Conservation (phyloP, 2,113 vertebrate genomes). For the Scopus umbretta region DNA sequence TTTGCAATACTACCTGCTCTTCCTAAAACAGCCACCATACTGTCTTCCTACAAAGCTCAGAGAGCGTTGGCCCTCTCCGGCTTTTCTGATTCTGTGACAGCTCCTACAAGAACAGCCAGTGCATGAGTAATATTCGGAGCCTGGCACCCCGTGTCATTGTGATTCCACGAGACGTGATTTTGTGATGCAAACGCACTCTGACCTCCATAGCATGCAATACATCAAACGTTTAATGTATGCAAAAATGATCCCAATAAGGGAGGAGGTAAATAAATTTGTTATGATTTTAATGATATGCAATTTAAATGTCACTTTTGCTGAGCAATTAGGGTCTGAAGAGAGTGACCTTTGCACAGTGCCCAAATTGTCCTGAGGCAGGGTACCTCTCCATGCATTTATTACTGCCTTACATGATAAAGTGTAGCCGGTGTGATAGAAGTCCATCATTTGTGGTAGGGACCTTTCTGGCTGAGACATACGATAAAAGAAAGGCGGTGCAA, state of each 20-base stretch:
- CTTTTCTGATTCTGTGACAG: neutral
- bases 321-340: constrained; percentile 67
- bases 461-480: neutral
- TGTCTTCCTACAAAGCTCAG: neutral
- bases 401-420: constrained; percentile 30
- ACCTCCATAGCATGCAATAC: constrained; percentile 54
- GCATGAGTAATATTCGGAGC: neutral
- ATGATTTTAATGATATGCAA: constrained; percentile 70
- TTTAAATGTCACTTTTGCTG: constrained; percentile 71
- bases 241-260: constrained; percentile 46
- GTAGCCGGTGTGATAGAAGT: neutral
- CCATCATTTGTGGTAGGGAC: neutral
- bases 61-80: neutral
- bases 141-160: constrained; percentile 4
- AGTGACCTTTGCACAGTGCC: constrained; percentile 60
- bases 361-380: constrained; percentile 56
- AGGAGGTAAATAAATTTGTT: constrained; percentile 62
- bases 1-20: neutral
- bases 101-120: neutral
- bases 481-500: neutral
- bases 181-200: constrained; percentile 49
- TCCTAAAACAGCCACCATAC: neutral
- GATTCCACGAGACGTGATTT: constrained; percentile 37
- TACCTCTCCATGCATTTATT: constrained; percentile 54
- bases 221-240: constrained; percentile 63